phyloP scores from a whole-genome alignment of 1,140 invertebrate genomes.

The Camponotus vicinus region DNA sequence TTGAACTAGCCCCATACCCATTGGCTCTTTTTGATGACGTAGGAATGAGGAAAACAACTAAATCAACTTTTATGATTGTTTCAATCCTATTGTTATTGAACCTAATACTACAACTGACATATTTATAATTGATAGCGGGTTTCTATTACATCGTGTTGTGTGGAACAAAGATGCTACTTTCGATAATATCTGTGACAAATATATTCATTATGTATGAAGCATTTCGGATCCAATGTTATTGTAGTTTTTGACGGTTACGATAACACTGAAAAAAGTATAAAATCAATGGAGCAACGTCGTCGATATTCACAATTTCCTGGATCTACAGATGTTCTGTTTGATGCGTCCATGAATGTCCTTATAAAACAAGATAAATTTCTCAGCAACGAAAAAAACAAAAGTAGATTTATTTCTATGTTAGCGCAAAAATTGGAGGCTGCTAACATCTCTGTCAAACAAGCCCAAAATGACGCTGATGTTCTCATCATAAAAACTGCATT shows the following conservation, averaged over 20 bases:
- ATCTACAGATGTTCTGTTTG: not conserved
- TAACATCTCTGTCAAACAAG: not conserved
- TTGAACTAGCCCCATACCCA: not conserved
- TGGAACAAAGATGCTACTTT: not conserved
- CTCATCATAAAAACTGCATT: not conserved
- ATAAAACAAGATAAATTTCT: not conserved
- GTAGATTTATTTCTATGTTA: not conserved
- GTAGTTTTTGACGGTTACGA: not conserved
- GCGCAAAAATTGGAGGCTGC: not conserved
- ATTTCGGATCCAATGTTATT: not conserved
- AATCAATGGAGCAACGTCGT: constrained; percentile 7
- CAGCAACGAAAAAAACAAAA: not conserved
- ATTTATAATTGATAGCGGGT: not conserved
- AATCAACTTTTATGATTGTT: not conserved
- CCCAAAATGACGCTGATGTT: not conserved
- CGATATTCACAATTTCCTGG: not conserved
- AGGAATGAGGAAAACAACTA: not conserved
- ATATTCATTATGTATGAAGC: not conserved
- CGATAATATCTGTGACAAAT: not conserved
- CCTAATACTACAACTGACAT: not conserved
- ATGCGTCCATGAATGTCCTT: not conserved
- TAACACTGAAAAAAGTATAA: not conserved
- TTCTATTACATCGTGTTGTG: not conserved
- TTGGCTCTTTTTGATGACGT: not conserved
- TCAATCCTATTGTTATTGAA: not conserved